Evolutionary conservation across 2,797 vertebrate genomes (phyloP), one percentile per base, ranked within the genome.

Genomic region (Muscicapa striata): DNA sequence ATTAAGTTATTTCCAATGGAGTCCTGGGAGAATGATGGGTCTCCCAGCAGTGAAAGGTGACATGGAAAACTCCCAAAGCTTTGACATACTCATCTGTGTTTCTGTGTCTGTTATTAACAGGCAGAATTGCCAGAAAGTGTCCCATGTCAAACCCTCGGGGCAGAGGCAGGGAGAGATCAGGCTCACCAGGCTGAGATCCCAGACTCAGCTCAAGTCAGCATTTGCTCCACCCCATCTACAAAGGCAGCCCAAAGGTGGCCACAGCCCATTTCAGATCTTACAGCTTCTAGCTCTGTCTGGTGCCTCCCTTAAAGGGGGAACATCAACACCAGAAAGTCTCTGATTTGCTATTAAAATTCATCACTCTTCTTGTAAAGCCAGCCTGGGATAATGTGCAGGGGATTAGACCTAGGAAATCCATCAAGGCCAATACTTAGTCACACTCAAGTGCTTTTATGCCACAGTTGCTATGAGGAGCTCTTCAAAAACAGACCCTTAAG

Each of bases 361-460:
- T 79, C 75, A 62, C 87, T 89, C 61, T 67, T 73, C 81, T 91
- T 64, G 46, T n/a, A 85, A 87, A 77, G 82, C 34, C 84, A 93
- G 36, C 5, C 38, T 23, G 34, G 61, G 68, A 84, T 89, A 94
- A 95, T 43, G 46, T 2, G 5, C 54, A 2, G 29, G 64, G 84
- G 72, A 91, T 95, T 92, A 95, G 75, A 89, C 81, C 72, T 68
- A 90, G 82, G 93, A 92, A 95, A 95, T 90, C 90, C 90, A 87
- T 92, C 94, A 94, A 87, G 90, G 62, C 72, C 84, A 87, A n/a
- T 51, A 75, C 87, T 93, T 89, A 94, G 88, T 82, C 84, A 85
- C 79, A 78, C 69, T 88, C 59, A 93, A 93, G 87, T 85, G 94
- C 90, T 95, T 94, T 93, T 93, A 94, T 54, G 49, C 46, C 78